Conservation (phyloP, 2,888 invertebrate genomes). For the Sphaerophoria taeniata region DNA sequence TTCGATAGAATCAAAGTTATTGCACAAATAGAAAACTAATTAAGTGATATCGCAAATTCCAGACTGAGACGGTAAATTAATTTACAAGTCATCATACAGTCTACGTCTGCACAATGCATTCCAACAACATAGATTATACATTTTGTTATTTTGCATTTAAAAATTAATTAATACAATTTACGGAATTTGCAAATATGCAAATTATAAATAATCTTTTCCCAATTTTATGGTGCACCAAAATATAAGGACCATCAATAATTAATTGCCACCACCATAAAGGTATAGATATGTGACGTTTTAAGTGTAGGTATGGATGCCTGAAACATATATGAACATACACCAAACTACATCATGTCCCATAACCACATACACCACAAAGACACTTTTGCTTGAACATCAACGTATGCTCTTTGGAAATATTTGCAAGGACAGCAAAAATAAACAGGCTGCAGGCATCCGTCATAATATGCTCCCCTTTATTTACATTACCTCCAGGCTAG, state of each 20-base stretch:
- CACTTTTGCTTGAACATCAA: background rate
- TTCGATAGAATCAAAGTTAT: background rate
- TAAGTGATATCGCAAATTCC: constrained; percentile 16
- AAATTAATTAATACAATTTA: constrained; percentile 67
- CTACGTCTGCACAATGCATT: background rate
- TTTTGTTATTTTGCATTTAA: constrained; percentile 31
- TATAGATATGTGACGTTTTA: constrained; percentile 47
- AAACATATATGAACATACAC: background rate
- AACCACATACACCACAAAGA: constrained; percentile 15
- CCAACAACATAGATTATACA: constrained; percentile 1
- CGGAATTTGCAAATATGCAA: constrained; percentile 64
- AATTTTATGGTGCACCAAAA: constrained; percentile 32
- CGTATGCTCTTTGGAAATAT: constrained; percentile 51
- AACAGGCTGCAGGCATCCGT: constrained; percentile 67
- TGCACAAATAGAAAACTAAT: constrained; percentile 11
- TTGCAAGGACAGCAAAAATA: constrained; percentile 72
- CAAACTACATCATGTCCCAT: background rate
- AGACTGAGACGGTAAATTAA: constrained; percentile 11
- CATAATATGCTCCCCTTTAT: constrained; percentile 54
- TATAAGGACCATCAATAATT: constrained; percentile 65
- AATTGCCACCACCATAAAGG: constrained; percentile 66
- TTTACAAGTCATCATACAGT: background rate
- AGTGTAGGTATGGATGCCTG: constrained; percentile 6
- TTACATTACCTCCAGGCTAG: constrained; percentile 40
- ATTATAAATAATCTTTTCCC: constrained; percentile 53